Evolutionary conservation across 1,140 invertebrate genomes (phyloP), one percentile per base, ranked within the genome.

Genomic region (Orussus abietinus): DNA sequence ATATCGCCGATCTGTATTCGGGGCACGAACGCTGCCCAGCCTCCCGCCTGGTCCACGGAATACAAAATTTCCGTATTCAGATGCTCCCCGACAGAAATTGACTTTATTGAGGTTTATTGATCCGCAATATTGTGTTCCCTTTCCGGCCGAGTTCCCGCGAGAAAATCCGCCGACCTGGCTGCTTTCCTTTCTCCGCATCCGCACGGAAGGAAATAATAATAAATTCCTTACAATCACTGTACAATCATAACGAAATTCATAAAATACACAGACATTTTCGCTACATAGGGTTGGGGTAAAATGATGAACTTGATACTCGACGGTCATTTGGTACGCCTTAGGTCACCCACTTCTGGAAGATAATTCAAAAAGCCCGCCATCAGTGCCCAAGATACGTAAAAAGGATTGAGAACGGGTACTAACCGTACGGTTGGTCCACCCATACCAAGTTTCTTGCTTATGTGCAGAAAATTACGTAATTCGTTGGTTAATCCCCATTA

Each of bases 81-180:
- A 73, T 73, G 69, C 57, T 59, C 50, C 50, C 54, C 65, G 67
- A 73, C 69, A 69, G 68, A 72, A 72, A 73, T 72, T 73, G 69
- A 73, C 70, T 72, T 69, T 73, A 73, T 72, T 72, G 68, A 69
- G 64, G 66, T 69, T 71, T 73, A 73, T 73, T 64, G 70, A 73
- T 73, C 66, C 57, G 58, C 68, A 69, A 73, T 72, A 71, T 72
- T 71, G 68, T 66, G 58, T 64, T 62, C 49, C 49, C 48, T 2
- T 0, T 6, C 22, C 6, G 6, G 6, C 22, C 14, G 10, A 14
- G 31, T 33, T 9, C 15, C 10, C 13, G 31, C 15, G 10, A 9
- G 10, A 12, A 14, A 9, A 11, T 33, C 31, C 31, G 9, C 31
- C 2, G 11, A 12, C 31, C 9, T 33, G 22, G n/a, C n/a, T n/a